Conservation (phyloP, 2,888 invertebrate species). For the Punctoribates punctum region DNA sequence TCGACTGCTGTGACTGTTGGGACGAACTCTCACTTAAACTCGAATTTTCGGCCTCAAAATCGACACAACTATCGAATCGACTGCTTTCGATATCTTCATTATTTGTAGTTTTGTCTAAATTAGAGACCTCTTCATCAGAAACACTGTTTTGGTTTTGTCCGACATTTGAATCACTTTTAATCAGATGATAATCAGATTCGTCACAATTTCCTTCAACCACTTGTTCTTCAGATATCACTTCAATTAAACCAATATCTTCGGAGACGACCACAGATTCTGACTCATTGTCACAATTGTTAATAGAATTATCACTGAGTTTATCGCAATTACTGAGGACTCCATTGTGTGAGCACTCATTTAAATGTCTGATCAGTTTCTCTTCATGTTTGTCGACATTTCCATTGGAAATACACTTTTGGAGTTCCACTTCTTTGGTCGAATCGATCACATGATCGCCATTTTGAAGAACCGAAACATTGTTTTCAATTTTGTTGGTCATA, state of each 20-base stretch:
- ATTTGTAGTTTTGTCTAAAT: not conserved
- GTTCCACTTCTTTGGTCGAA: no score
- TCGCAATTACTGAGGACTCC: not conserved
- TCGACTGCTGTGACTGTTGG: conserved; percentile 1
- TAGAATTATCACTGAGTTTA: not conserved
- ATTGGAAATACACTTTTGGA: not conserved
- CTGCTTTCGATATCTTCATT: not conserved
- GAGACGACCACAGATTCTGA: conserved; percentile 4
- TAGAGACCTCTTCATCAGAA: not conserved
- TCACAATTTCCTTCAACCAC: not conserved
- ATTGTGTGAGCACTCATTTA: not conserved
- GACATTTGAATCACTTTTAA: not conserved
- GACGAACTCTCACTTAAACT: conserved; percentile 29
- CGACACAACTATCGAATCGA: not conserved
- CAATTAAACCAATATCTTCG: conserved; percentile 3
- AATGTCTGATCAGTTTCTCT: not conserved
- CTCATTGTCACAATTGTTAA: not conserved
- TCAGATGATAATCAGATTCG: not conserved
- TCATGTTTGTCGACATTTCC: not conserved
- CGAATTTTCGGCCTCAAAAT: not conserved
- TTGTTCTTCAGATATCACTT: conserved; percentile 34
- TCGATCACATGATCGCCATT: not conserved
- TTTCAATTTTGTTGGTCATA: conserved; percentile 6
- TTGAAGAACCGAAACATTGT: not conserved
- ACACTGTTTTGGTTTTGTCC: not conserved